A percentile compares a stretch with the other conserved stretches of the same genome.
Evolutionary conservation across 2,113 vertebrate genomes (phyloP).

Genomic region (Mobula hypostoma): DNA sequence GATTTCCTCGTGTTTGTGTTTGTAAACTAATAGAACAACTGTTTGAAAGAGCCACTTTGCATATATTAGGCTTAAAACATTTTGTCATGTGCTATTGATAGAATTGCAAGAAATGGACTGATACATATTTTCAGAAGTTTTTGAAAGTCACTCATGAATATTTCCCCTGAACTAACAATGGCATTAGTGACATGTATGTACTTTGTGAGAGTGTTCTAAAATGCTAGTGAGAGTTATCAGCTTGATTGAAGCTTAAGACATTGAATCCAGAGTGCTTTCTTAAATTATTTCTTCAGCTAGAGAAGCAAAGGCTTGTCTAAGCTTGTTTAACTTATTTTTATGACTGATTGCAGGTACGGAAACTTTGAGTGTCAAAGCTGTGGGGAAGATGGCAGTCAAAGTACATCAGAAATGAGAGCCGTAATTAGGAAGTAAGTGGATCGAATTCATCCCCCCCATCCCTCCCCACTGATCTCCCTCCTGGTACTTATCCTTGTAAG

Average conservation of each 20-base stretch:
- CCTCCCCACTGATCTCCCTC: too few species aligned
- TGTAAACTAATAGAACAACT: neutral
- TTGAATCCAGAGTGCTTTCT: neutral
- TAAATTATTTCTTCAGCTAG: neutral
- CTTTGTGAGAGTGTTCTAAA: too few species aligned
- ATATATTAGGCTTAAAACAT: too few species aligned
- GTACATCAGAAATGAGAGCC: constrained; percentile 54
- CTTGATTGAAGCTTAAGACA: neutral
- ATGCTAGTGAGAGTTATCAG: too few species aligned
- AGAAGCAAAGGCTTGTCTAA: neutral
- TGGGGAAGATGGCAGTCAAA: constrained; percentile 51
- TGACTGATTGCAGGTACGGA: constrained; percentile 62
- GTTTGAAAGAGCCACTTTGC: neutral
- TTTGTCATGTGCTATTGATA: too few species aligned
- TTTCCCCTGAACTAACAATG: neutral
- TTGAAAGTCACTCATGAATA: neutral
- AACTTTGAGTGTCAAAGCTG: constrained; percentile 56
- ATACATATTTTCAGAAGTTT: too few species aligned
- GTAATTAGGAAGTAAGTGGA: constrained; percentile 76
- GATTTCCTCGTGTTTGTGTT: too few species aligned
- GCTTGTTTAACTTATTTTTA: constrained; percentile 1
- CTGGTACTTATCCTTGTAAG: too few species aligned
- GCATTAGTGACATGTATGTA: too few species aligned
- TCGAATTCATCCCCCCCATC: neutral
- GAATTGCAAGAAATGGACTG: too few species aligned